A percentile compares a stretch with the other conserved stretches of the same genome.
phyloP scores from a whole-genome alignment of 1,140 invertebrate genomes.

The Anastrepha obliqua region DNA sequence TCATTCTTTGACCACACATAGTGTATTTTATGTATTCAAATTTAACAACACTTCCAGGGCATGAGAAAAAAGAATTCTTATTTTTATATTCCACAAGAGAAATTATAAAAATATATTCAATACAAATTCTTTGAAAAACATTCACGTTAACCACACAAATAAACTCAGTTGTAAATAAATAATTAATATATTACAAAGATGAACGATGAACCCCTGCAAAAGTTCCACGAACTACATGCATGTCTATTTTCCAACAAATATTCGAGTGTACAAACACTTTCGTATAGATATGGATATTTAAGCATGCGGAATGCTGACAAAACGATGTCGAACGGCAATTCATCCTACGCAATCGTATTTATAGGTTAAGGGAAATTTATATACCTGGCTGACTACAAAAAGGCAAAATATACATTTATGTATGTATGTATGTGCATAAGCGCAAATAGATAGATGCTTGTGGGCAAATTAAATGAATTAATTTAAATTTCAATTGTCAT shows the following conservation, averaged over 20 bases:
- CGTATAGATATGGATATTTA: not conserved
- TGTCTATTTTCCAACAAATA: not conserved
- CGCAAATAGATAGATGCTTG: not conserved
- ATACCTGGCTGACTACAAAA: not conserved
- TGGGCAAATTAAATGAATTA: not conserved
- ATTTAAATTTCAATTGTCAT: conserved; percentile 31
- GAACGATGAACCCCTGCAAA: too few species aligned
- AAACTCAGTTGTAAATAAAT: too few species aligned
- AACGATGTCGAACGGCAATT: conserved; percentile 15
- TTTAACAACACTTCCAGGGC: too few species aligned
- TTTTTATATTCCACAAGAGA: too few species aligned
- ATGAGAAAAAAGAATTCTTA: too few species aligned
- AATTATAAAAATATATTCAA: too few species aligned
- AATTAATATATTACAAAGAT: too few species aligned
- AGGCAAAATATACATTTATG: not conserved
- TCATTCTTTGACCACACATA: too few species aligned
- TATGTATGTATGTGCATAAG: not conserved
- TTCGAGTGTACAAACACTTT: not conserved
- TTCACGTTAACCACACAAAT: too few species aligned
- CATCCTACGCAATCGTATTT: not conserved
- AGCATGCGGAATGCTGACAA: not conserved
- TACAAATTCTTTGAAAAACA: too few species aligned
- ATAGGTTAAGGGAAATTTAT: not conserved
- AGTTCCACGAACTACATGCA: too few species aligned
- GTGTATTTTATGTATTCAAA: too few species aligned